These are phyloP conservation scores for Gymnosoma rotundatum DNA, from an alignment of 2,888 invertebrate species.

Conservation along the genomic window DNA sequence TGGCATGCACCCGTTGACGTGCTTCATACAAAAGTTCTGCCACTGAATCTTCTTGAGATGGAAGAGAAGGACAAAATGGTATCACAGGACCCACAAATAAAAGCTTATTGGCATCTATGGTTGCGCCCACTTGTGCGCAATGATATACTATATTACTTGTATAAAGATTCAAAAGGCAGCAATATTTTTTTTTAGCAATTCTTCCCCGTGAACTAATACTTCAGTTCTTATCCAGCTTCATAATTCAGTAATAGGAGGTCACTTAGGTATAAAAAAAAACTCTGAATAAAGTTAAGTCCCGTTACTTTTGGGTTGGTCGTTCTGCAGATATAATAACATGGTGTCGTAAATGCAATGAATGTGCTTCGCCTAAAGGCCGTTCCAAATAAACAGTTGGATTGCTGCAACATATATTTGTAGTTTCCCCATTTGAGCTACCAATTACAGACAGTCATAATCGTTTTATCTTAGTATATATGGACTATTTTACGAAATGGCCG, in stretches of 20 bases:
- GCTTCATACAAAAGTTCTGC: too few relatives aligned
- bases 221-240: too few relatives aligned
- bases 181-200: neutral
- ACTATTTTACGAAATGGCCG: slow-evolving; percentile 15
- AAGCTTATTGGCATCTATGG: neutral
- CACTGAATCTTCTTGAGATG: too few relatives aligned
- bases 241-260: neutral
- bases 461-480: slow-evolving; percentile 1
- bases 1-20: neutral
- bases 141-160: neutral
- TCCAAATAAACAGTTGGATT: neutral
- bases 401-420: neutral
- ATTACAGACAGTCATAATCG: neutral
- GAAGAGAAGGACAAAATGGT: too few relatives aligned
- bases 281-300: neutral
- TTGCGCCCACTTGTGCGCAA: neutral
- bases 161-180: neutral
- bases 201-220: too few relatives aligned
- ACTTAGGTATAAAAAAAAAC: neutral
- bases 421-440: neutral
- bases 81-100: neutral
- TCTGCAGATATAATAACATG: neutral
- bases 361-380: neutral
- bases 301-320: neutral
- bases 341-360: neutral